Conservation (phyloP, 2,797 vertebrate species). For the Phoebastria nigripes region DNA sequence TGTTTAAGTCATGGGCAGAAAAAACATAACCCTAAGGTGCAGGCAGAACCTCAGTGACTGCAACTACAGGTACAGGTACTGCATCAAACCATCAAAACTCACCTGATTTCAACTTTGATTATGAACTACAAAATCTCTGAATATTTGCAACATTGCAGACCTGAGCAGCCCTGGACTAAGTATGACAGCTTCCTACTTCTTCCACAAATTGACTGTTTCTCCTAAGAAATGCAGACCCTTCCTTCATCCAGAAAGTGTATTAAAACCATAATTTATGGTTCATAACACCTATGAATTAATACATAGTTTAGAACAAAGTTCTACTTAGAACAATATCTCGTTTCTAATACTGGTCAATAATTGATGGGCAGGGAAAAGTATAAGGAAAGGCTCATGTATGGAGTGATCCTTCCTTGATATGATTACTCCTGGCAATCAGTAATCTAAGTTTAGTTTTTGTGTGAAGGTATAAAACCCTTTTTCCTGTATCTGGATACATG, state of each 20-base stretch:
- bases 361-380: neutral
- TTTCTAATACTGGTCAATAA: neutral
- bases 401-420: neutral
- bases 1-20: neutral
- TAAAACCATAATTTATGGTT: neutral
- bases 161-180: neutral
- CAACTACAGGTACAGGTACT: neutral
- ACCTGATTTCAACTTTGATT: neutral
- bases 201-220: neutral
- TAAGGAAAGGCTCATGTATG: neutral
- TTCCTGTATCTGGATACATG: neutral
- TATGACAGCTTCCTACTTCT: neutral
- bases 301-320: neutral
- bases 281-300: neutral
- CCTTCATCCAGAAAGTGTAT: neutral
- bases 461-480: neutral
- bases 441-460: neutral
- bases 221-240: neutral
- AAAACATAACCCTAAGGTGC: neutral
- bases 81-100: neutral
- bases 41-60: neutral
- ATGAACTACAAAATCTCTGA: neutral
- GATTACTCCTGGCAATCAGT: neutral
- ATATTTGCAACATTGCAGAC: neutral
- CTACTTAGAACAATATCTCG: neutral